Percentiles rank a stretch among this genome's conserved stretches.
Evolutionary conservation across 2,888 invertebrate species (phyloP).

Genomic region (Ectobius pallidus): DNA sequence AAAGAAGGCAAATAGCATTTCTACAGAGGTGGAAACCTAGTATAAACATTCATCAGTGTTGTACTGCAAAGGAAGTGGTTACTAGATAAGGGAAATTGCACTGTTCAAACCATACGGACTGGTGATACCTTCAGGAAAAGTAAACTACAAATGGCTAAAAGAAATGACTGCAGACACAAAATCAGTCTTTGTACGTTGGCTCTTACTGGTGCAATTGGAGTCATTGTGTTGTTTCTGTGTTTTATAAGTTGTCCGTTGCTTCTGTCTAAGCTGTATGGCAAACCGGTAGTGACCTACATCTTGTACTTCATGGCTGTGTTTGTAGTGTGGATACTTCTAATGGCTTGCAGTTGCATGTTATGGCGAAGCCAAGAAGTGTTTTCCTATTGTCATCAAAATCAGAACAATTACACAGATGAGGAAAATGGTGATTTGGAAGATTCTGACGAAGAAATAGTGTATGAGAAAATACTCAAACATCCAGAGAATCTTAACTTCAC

Average conservation of each 20-base stretch:
- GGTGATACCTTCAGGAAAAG: no score
- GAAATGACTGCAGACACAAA: neutral
- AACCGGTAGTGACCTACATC: neutral
- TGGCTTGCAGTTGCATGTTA: neutral
- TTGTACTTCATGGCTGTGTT: neutral
- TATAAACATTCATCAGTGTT: no score
- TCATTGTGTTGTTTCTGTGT: neutral
- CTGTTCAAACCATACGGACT: no score
- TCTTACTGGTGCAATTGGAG: neutral
- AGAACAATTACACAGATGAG: neutral
- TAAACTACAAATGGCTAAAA: neutral
- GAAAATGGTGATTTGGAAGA: no score
- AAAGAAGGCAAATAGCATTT: no score
- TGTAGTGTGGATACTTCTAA: neutral
- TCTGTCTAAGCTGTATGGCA: neutral
- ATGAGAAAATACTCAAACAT: no score
- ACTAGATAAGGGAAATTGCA: no score
- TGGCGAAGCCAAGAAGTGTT: neutral
- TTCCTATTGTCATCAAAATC: neutral
- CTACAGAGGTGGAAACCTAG: no score
- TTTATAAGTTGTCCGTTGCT: neutral
- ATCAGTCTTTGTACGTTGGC: neutral
- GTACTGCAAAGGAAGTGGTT: no score
- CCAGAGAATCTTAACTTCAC: no score
- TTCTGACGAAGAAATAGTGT: no score